These are phyloP conservation scores for Microcebus tavaratra DNA, from an alignment of 2,113 vertebrate genomes.

Conservation along the genomic window DNA sequence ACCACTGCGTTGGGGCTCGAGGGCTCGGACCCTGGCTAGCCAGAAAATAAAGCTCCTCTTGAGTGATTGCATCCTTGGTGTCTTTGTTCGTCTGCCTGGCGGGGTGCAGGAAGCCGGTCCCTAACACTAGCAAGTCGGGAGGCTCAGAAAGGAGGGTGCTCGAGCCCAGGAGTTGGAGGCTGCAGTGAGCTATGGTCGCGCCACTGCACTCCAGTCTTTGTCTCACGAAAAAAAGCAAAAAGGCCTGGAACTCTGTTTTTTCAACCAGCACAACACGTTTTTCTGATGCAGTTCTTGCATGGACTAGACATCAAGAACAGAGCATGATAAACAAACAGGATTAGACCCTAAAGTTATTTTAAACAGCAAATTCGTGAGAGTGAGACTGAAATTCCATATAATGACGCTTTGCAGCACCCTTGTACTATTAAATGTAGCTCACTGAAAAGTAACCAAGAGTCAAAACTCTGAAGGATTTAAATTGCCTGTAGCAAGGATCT, in stretches of 20 bases:
- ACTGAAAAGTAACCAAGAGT: neutral
- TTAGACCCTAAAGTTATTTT: neutral
- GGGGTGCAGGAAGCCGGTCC: too few relatives aligned
- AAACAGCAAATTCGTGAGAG: neutral
- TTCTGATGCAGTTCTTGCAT: neutral
- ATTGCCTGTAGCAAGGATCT: neutral
- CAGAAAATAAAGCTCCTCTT: too few relatives aligned
- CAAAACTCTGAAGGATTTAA: neutral
- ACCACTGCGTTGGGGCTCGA: too few relatives aligned
- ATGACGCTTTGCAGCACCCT: neutral
- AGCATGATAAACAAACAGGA: neutral
- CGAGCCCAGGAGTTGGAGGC: too few relatives aligned
- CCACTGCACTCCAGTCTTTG: too few relatives aligned
- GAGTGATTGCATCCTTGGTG: too few relatives aligned
- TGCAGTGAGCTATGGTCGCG: too few relatives aligned
- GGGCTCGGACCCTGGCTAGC: too few relatives aligned
- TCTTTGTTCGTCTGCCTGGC: too few relatives aligned
- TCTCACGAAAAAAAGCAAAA: neutral
- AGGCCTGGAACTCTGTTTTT: neutral
- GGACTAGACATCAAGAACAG: neutral
- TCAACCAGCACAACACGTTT: neutral
- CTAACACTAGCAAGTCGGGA: too few relatives aligned
- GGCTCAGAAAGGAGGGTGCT: too few relatives aligned
- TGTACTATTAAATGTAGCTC: neutral
- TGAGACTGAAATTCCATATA: neutral